Evolutionary conservation across 2,113 vertebrate genomes (phyloP), one percentile per base, ranked within the genome.

Genomic region (Notothenia rossii): DNA sequence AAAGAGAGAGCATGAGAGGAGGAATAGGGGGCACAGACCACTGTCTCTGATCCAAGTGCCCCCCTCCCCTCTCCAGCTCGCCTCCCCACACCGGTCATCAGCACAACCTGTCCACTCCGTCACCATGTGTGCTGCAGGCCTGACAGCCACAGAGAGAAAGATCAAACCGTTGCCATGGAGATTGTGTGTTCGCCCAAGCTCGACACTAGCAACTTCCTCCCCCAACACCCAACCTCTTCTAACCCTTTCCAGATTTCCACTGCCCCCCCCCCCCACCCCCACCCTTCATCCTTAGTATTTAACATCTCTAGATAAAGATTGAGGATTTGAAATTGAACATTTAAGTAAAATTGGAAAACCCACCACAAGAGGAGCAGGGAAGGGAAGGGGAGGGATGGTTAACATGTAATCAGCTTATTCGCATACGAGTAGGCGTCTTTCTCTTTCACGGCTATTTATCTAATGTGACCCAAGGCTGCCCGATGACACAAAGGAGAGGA

Each of bases 111-210:
- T 91, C 84, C 86, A 88, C 90, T 95, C 90, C 29, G 83, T 94
- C 93, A 92, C 92, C 88, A 82, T 80, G 89, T 86, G 91, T 40
- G 55, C 77, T 79, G 85, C 88, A 86, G 85, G 86, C 89, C 86
- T 89, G 86, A 93, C 92, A 94, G 92, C 88, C 88, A 82, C 82
- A 72, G 79, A 88, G 85, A 89, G 86, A 92, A 91, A 89, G 90
- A 91, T 93, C 92, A 92, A 90, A 92, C 86, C 60, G 94, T 95
- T 93, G 86, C 94, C 94, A 95, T 94, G 93, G 95, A 91, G 90
- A 96, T 89, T 54, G 90, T 91, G 88, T 94, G 94, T 93, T 94
- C 92, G 87, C 80, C 89, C 84, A 82, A 89, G 89, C 88, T 86
- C 87, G 90, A 90, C 88, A 72, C 85, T 66, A 58, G 60, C 86